Evolutionary conservation across 2,113 vertebrate genomes (phyloP), one percentile per base, ranked within the genome.

Genomic region (Pterophyllum scalare): DNA sequence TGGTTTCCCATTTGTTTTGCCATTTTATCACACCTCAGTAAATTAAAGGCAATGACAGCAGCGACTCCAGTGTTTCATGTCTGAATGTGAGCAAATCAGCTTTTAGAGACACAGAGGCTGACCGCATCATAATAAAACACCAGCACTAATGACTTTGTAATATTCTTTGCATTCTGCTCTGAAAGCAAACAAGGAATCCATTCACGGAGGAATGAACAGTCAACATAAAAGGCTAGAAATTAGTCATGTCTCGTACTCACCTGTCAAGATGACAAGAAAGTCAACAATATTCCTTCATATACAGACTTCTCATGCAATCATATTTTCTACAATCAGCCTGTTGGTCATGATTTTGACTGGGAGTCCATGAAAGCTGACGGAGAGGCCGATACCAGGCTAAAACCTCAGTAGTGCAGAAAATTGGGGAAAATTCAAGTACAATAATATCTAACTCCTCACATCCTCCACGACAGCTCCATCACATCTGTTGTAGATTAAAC

Each of bases 1-100:
- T 54, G 85, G 6, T 56, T 72, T 85, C 87, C 80, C 70, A 83
- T 89, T 92, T 87, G 88, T 81, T 81, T 80, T 31, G 33, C 54
- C 64, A 20, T 88, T 84, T 82, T 65, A 86, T 87, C 76, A 82
- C 57, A 77, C 58, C 79, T 84, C 59, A 31, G 74, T 67, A 70
- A 89, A 87, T 79, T 77, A 81, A 76, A 85, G 38, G 46, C 76
- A 88, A 82, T 78, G 86, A 75, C 7, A 57, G 58, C 83, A 46
- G 46, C 24, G 64, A 40, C 82, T 75, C 76, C 10, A 13, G 60
- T 57, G 24, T 82, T 59, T 79, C 60, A 24, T 65, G 60, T 77
- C 43, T 82, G 64, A 17, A 7, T 58, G 70, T 65, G 43, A 85
- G 46, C 61, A 81, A 89, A 86, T 82, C 56, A 80, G 77, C 84